Conservation (phyloP, 2,888 invertebrate genomes). For the Scaptomyza polygonia region DNA sequence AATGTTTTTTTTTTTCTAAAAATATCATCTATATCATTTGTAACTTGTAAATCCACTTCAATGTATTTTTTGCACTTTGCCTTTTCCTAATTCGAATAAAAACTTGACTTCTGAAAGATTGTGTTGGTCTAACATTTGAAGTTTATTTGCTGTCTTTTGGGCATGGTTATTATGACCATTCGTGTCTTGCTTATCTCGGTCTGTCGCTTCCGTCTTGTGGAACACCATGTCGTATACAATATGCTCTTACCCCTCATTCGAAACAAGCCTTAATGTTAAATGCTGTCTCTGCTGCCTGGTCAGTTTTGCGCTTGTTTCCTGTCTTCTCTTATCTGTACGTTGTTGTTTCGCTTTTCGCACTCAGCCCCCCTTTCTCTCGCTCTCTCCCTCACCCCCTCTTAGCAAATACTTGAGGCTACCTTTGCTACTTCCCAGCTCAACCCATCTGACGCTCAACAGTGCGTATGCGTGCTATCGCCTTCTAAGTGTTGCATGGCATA, state of each 20-base stretch:
- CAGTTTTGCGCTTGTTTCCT: slow-evolving; percentile 58
- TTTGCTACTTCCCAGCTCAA: neutral
- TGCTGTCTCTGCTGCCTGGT: slow-evolving; percentile 48
- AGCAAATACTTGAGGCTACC: slow-evolving; percentile 7
- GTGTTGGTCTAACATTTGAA: neutral
- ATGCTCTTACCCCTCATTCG: slow-evolving; percentile 22
- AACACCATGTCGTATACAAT: slow-evolving; percentile 39
- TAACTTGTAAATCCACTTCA: neutral
- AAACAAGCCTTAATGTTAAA: slow-evolving; percentile 36
- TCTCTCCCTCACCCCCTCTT: neutral
- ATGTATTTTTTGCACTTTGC: neutral
- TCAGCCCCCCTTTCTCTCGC: neutral
- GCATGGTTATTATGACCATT: slow-evolving; percentile 34
- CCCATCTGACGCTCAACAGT: slow-evolving; percentile 16
- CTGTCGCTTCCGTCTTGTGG: slow-evolving; percentile 28
- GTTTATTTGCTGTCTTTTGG: neutral
- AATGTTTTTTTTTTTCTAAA: too few relatives aligned
- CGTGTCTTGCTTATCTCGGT: slow-evolving; percentile 31
- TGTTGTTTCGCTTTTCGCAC: slow-evolving; percentile 14
- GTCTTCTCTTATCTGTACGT: slow-evolving; percentile 48
- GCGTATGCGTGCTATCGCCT: slow-evolving; percentile 66
- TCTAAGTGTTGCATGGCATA: slow-evolving; percentile 53
- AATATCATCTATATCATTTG: neutral
- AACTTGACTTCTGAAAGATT: slow-evolving; percentile 9
- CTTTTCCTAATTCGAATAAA: too few relatives aligned